phyloP scores from a whole-genome alignment of 2,888 invertebrate species.

The Prenolepis imparis region DNA sequence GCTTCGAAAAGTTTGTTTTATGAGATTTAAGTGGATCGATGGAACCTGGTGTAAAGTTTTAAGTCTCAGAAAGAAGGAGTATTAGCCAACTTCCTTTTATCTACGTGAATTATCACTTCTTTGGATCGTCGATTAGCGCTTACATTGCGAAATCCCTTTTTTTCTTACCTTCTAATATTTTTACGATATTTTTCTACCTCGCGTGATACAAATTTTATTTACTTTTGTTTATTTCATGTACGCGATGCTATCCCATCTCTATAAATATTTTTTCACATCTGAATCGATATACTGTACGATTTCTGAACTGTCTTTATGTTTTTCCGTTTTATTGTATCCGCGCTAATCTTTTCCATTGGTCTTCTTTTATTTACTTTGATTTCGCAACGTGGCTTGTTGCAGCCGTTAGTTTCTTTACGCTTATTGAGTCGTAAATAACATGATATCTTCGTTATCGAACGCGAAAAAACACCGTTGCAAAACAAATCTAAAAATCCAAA shows the following conservation, averaged over 20 bases:
- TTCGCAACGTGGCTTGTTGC: conserved; percentile 44
- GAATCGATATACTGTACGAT: conserved; percentile 34
- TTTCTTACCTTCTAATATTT: conserved; percentile 1
- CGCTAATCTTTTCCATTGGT: conserved; percentile 48
- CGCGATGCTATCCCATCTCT: not conserved
- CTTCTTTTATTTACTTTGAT: conserved; percentile 49
- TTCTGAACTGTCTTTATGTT: conserved; percentile 22
- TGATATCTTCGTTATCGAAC: conserved; percentile 47
- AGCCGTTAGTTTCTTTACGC: conserved; percentile 45
- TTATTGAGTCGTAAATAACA: conserved; percentile 55
- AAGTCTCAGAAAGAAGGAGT: conserved; percentile 31
- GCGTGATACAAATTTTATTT: conserved; percentile 4
- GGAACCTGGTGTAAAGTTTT: conserved; percentile 51
- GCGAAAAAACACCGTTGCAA: conserved; percentile 42
- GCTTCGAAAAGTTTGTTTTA: conserved; percentile 54
- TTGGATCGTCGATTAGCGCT: conserved; percentile 18
- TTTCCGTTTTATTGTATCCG: not conserved
- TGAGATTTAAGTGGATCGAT: conserved; percentile 55
- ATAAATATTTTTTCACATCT: conserved; percentile 17
- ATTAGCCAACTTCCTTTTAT: conserved; percentile 56
- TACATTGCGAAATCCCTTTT: conserved; percentile 4
- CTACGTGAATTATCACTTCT: conserved; percentile 46
- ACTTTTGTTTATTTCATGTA: not conserved
- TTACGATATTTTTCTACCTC: conserved; percentile 2
- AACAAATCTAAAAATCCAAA: conserved; percentile 32